Evolutionary conservation across 37 sponge, comb jelly and placozoan species (phyloP).

Genomic region (Chondrosia reniformis): DNA sequence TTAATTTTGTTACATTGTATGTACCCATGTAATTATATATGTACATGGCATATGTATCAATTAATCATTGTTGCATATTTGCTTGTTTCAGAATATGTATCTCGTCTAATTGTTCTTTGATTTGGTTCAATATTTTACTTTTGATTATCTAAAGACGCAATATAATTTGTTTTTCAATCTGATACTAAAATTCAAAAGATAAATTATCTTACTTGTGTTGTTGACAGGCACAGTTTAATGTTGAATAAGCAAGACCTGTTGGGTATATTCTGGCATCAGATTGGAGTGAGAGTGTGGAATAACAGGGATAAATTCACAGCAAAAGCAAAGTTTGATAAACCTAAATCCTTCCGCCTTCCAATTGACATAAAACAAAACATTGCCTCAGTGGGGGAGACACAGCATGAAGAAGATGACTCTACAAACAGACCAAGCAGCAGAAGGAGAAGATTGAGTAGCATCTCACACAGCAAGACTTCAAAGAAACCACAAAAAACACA

Average conservation of each 20-base stretch:
- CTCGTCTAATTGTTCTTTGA: no score
- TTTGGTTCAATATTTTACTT: no score
- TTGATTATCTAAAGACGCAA: no score
- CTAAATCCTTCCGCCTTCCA: conserved; percentile 80
- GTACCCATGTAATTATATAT: background rate
- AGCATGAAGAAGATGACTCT: background rate
- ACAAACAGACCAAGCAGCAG: background rate
- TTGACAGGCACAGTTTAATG: conserved; percentile 48
- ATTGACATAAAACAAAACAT: background rate
- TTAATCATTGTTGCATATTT: no score
- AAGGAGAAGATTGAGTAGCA: background rate
- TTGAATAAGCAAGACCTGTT: conserved; percentile 54
- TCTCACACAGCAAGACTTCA: background rate
- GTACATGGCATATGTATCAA: background rate
- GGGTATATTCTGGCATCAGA: conserved; percentile 59
- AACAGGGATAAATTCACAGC: conserved; percentile 63
- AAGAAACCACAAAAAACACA: background rate
- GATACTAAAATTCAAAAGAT: no score
- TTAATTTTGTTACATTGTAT: no score
- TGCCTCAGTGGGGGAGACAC: background rate
- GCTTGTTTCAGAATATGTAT: no score
- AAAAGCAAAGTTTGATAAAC: conserved; percentile 73
- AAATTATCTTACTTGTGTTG: no score
- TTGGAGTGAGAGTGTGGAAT: conserved; percentile 76
- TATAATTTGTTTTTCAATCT: no score